Conservation (phyloP, 2,113 vertebrate genomes). For the Perca schrenkii region DNA sequence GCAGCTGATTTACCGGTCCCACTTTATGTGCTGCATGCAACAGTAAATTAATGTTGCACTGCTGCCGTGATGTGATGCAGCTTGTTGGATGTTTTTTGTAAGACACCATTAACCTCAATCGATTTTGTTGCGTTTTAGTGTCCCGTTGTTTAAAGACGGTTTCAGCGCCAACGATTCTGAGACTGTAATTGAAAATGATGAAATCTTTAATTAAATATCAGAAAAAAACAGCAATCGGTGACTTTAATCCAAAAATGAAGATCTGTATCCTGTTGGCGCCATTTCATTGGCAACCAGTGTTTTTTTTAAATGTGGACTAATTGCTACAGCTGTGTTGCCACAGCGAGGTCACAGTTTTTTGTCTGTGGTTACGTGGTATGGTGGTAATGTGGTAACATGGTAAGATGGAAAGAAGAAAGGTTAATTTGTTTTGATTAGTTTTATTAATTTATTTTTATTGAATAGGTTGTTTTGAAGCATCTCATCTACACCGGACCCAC, state of each 20-base stretch:
- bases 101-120: constrained; percentile 22
- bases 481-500: too few relatives aligned
- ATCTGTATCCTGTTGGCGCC: neutral
- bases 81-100: neutral
- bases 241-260: neutral
- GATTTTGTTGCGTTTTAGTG: neutral
- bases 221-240: neutral
- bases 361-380: too few relatives aligned
- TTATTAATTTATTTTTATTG: too few relatives aligned
- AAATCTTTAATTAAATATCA: neutral
- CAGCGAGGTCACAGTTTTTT: too few relatives aligned
- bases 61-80: constrained; percentile 24
- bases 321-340: too few relatives aligned
- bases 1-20: constrained; percentile 38
- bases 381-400: too few relatives aligned
- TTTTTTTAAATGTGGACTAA: too few relatives aligned
- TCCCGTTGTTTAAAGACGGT: neutral
- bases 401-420: too few relatives aligned
- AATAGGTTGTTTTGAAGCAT: too few relatives aligned
- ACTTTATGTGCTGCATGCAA: constrained; percentile 26
- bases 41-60: constrained; percentile 26
- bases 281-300: too few relatives aligned
- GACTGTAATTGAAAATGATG: neutral
- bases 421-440: too few relatives aligned
- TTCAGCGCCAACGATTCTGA: neutral